Evolutionary conservation across 2,888 invertebrate genomes (phyloP).

Genomic region (Aporophyla nigra): DNA sequence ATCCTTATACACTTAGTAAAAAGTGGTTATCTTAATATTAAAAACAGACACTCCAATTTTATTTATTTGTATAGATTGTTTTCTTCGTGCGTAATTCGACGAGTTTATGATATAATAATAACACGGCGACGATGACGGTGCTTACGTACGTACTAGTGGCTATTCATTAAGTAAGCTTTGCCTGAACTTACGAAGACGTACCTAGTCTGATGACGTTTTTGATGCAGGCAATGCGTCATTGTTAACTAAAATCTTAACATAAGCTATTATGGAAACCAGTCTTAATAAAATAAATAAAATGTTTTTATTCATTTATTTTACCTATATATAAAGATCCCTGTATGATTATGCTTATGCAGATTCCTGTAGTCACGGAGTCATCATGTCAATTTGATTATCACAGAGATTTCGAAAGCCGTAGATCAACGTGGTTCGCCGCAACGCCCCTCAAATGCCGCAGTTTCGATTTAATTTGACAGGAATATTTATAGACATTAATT

Average conservation of each 20-base stretch:
- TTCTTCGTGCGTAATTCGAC: not conserved
- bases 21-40: too few relatives aligned
- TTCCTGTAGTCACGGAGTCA: not conserved
- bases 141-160: not conserved
- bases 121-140: not conserved
- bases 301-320: too few relatives aligned
- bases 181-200: not conserved
- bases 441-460: slow-evolving; percentile 18
- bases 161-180: not conserved
- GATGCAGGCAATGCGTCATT: slow-evolving; percentile 4
- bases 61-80: too few relatives aligned
- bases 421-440: slow-evolving; percentile 9
- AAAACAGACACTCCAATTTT: too few relatives aligned
- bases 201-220: not conserved
- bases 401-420: not conserved
- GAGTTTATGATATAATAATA: not conserved
- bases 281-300: not conserved
- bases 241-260: not conserved
- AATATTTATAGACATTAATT: slow-evolving; percentile 7
- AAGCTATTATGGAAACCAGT: not conserved
- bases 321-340: not conserved
- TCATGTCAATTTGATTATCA: not conserved
- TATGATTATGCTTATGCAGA: not conserved
- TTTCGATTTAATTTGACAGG: slow-evolving; percentile 21
- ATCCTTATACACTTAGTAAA: too few relatives aligned